Percentiles rank a stretch among this genome's conserved stretches.
phyloP scores from a whole-genome alignment of 2,888 invertebrate species.

The Autographa pulchrina region DNA sequence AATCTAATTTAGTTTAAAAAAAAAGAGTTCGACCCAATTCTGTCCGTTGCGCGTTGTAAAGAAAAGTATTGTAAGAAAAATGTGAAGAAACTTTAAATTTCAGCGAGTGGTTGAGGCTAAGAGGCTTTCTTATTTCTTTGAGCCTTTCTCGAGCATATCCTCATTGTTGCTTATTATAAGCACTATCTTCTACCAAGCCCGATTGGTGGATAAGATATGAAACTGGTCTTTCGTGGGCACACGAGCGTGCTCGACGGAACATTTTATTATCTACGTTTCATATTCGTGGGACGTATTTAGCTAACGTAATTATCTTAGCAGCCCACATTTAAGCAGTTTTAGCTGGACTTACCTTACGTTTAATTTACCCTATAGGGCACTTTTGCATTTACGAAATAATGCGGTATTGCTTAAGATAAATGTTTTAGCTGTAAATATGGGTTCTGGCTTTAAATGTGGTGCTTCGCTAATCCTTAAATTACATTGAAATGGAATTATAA shows the following conservation, averaged over 20 bases:
- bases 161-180: constrained; percentile 41
- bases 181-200: constrained; percentile 42
- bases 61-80: constrained; percentile 6
- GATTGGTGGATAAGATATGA: constrained; percentile 46
- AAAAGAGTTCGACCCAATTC: background rate
- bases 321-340: constrained; percentile 31
- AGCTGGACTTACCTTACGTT: constrained; percentile 12
- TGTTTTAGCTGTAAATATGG: background rate
- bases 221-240: constrained; percentile 40
- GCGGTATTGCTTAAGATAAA: background rate
- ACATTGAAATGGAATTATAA: background rate
- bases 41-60: constrained; percentile 1
- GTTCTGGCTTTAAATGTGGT: background rate
- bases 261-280: constrained; percentile 39
- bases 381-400: constrained; percentile 7
- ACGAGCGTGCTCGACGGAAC: constrained; percentile 31
- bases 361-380: constrained; percentile 18
- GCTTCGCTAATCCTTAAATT: background rate
- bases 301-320: constrained; percentile 36
- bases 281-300: constrained; percentile 35
- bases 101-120: constrained; percentile 19
- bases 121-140: constrained; percentile 35
- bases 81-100: constrained; percentile 20
- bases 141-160: constrained; percentile 42
- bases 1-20: background rate